Evolutionary conservation across 2,888 invertebrate genomes (phyloP).

Genomic region (Willowsia nigromaculata): DNA sequence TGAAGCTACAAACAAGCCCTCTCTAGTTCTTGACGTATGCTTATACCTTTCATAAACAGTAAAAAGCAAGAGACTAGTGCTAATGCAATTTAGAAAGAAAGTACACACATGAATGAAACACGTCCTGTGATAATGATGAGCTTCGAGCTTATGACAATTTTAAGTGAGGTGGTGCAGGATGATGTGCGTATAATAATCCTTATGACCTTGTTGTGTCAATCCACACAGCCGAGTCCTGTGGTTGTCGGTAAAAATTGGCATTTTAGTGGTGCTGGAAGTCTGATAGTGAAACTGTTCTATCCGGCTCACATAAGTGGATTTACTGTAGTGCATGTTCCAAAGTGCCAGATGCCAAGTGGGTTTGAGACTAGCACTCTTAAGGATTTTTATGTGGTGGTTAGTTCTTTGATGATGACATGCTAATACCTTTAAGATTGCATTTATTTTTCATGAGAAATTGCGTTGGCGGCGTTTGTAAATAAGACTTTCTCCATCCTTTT

Average conservation of each 20-base stretch:
- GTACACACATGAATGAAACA: background rate
- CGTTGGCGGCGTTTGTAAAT: background rate
- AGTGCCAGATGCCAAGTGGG: conserved; percentile 47
- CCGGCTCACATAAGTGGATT: conserved; percentile 50
- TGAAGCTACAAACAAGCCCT: conserved; percentile 27
- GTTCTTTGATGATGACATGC: too few relatives aligned
- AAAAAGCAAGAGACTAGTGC: background rate
- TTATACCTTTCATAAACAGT: background rate
- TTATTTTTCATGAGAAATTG: background rate
- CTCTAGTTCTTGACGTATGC: conserved; percentile 3
- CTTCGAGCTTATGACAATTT: background rate
- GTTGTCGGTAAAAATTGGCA: conserved; percentile 49
- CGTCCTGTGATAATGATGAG: background rate
- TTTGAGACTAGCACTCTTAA: conserved; percentile 40
- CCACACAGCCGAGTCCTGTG: conserved; percentile 6
- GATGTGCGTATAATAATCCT: background rate
- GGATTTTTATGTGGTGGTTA: conserved; percentile 13
- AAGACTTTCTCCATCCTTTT: too few relatives aligned
- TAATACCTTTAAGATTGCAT: background rate
- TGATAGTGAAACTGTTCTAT: conserved; percentile 37
- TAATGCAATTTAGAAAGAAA: background rate
- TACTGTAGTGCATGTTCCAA: conserved; percentile 44
- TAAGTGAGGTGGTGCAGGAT: background rate
- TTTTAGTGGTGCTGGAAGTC: conserved; percentile 37
- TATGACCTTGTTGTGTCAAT: background rate